Conservation (phyloP, 2,888 invertebrate genomes). For the Melipona bicolor region DNA sequence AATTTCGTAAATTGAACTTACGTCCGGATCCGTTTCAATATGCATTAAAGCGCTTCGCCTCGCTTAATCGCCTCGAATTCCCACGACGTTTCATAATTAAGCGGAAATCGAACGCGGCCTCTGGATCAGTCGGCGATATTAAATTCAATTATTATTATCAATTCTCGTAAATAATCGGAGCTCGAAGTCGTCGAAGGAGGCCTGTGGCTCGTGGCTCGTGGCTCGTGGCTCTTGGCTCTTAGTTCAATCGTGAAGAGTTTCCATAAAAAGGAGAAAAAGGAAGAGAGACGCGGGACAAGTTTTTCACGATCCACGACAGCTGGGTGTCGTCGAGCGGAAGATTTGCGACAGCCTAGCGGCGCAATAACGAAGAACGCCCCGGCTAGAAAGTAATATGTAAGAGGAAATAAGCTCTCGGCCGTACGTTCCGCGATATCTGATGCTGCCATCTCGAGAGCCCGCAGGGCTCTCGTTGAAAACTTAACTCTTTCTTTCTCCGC, state of each 20-base stretch:
- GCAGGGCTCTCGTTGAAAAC: conserved; percentile 74
- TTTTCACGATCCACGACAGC: conserved; percentile 18
- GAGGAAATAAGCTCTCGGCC: conserved; percentile 78
- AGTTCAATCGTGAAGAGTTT: conserved; percentile 39
- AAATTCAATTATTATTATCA: conserved; percentile 62
- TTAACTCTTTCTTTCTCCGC: conserved; percentile 68
- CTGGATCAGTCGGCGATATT: conserved; percentile 55
- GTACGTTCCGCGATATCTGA: conserved; percentile 79
- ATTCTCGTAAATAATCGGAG: conserved; percentile 48
- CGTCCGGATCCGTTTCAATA: conserved; percentile 64
- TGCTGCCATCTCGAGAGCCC: conserved; percentile 70
- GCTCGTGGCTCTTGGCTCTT: too few species aligned
- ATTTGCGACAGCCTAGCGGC: conserved; percentile 50
- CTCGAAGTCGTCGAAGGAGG: conserved; percentile 3
- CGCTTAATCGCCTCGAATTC: conserved; percentile 63
- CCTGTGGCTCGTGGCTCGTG: too few species aligned
- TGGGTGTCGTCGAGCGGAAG: conserved; percentile 27
- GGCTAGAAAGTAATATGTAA: conserved; percentile 76
- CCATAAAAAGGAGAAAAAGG: conserved; percentile 13
- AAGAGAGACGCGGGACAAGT: not conserved
- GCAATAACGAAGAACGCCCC: conserved; percentile 59
- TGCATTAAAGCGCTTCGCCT: conserved; percentile 66
- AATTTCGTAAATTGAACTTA: conserved; percentile 69
- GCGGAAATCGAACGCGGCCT: conserved; percentile 43
- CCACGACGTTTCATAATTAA: conserved; percentile 64